These are phyloP conservation scores for Carterocephalus palaemon DNA, from an alignment of 2,888 invertebrate genomes.

Conservation along the genomic window DNA sequence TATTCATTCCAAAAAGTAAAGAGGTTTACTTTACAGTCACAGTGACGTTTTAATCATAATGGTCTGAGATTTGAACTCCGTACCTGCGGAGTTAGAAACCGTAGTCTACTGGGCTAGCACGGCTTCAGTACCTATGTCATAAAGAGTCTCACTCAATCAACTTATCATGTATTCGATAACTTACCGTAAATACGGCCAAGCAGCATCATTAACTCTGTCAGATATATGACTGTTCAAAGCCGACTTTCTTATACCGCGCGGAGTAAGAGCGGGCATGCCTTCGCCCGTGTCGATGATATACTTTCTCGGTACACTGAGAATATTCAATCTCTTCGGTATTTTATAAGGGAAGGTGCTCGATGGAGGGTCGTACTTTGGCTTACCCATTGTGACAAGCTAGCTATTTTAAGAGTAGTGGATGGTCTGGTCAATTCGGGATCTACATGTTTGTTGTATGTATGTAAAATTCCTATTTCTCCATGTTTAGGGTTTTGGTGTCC, in stretches of 20 bases:
- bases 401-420: constrained; percentile 42
- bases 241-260: constrained; percentile 50
- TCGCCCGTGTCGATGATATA: constrained; percentile 44
- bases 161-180: too few species aligned
- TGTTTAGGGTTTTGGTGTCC: constrained; percentile 26
- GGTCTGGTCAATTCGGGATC: constrained; percentile 25
- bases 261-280: constrained; percentile 50
- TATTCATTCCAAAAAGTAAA: too few species aligned
- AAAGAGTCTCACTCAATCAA: too few species aligned
- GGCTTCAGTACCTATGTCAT: too few species aligned
- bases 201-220: constrained; percentile 56
- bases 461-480: constrained; percentile 35
- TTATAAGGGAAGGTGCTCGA: constrained; percentile 52
- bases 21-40: too few species aligned
- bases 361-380: constrained; percentile 50
- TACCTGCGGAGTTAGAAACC: too few species aligned
- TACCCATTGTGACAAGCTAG: constrained; percentile 48
- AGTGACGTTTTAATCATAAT: too few species aligned
- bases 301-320: constrained; percentile 52
- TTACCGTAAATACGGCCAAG: constrained; percentile 64
- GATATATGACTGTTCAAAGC: constrained; percentile 44
- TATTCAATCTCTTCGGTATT: constrained; percentile 48
- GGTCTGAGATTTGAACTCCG: too few species aligned
- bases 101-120: too few species aligned
- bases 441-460: constrained; percentile 35